Conservation (phyloP, 2,113 vertebrate species). For the Trematomus loennbergii region DNA sequence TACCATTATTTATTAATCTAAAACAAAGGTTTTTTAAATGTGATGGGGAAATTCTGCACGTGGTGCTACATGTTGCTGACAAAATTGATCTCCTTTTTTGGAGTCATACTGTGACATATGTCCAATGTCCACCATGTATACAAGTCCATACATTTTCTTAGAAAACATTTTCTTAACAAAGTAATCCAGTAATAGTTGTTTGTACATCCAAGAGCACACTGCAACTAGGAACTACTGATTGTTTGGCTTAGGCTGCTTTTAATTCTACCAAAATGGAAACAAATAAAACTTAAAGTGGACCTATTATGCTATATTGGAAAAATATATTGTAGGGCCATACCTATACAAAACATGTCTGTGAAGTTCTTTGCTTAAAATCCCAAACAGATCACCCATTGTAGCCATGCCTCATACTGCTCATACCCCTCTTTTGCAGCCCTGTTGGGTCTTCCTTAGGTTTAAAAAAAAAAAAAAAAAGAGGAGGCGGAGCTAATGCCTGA, state of each 20-base stretch:
- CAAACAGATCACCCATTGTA: no score
- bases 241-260: neutral
- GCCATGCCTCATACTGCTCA: no score
- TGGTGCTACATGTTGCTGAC: no score
- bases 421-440: no score
- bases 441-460: no score
- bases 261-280: conserved; percentile 68
- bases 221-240: neutral
- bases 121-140: neutral
- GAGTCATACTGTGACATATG: neutral
- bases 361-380: no score
- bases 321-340: no score
- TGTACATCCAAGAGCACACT: neutral
- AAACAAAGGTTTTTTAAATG: neutral
- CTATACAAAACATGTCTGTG: no score
- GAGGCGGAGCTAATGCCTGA: no score
- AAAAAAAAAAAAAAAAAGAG: no score
- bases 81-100: neutral
- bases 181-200: neutral
- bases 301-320: no score
- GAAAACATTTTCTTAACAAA: neutral
- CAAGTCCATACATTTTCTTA: neutral
- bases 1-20: neutral
- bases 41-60: neutral
- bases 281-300: conserved; percentile 69